Conservation (phyloP, 2,888 invertebrate genomes). For the Nineta flava region DNA sequence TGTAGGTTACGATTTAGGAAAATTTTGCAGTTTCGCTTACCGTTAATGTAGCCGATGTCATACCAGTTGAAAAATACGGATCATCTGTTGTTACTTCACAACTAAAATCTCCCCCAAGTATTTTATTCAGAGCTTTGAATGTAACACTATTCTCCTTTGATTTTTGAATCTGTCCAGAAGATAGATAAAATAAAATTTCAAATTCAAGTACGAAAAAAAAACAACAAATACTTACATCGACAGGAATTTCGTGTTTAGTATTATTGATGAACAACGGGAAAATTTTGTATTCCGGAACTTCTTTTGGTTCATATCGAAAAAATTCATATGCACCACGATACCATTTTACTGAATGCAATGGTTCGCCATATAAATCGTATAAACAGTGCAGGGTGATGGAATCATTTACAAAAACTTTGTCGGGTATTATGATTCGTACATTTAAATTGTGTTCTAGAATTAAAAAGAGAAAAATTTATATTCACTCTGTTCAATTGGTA, state of each 20-base stretch:
- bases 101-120: conserved; percentile 58
- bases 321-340: conserved; percentile 58
- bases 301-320: conserved; percentile 58
- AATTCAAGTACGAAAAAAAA: background rate
- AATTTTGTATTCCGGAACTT: conserved; percentile 30
- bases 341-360: conserved; percentile 62
- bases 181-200: background rate
- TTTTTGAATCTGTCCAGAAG: background rate
- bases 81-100: conserved; percentile 66
- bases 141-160: conserved; percentile 62
- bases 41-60: conserved; percentile 28
- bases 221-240: too few relatives aligned
- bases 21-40: too few relatives aligned
- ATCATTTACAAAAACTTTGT: conserved; percentile 26
- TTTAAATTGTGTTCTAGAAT: background rate
- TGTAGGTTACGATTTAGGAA: too few relatives aligned
- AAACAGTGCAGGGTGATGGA: conserved; percentile 27
- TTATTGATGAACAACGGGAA: background rate
- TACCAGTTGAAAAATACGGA: conserved; percentile 50
- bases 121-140: conserved; percentile 50
- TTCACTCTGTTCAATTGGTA: too few relatives aligned
- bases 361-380: conserved; percentile 31
- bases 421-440: conserved; percentile 24
- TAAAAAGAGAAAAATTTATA: too few relatives aligned
- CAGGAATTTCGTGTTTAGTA: too few relatives aligned